Evolutionary conservation across 2,797 vertebrate genomes (phyloP).

Genomic region (Coccyzus lansbergi): DNA sequence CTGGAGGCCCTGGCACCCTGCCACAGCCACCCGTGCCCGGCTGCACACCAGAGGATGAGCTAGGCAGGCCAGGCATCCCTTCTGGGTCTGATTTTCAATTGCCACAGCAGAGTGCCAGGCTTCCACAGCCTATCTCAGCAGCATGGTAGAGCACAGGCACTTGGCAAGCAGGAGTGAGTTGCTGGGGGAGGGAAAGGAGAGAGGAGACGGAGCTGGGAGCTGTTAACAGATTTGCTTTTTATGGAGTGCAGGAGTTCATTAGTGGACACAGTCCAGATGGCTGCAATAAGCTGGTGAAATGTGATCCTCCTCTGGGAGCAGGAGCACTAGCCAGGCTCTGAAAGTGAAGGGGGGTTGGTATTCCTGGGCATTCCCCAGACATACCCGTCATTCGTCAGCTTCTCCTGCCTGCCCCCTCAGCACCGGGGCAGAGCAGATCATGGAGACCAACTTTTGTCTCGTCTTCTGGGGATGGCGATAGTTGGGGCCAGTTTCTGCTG

Average conservation of each 20-base stretch:
- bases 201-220: slow-evolving; percentile 59
- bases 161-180: slow-evolving; percentile 30
- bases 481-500: background rate
- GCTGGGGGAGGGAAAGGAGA: slow-evolving; percentile 3
- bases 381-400: slow-evolving; percentile 51
- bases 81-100: slow-evolving; percentile 15
- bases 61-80: accelerated
- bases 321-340: slow-evolving; percentile 1
- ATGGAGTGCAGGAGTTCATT: slow-evolving; percentile 78
- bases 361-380: slow-evolving; percentile 62
- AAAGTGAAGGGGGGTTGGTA: slow-evolving; percentile 61
- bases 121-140: slow-evolving; percentile 29
- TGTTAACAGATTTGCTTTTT: slow-evolving; percentile 78
- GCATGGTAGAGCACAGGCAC: background rate
- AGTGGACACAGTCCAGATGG: slow-evolving; percentile 78
- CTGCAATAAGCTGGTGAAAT: slow-evolving; percentile 76
- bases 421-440: background rate
- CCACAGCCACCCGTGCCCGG: background rate
- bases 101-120: background rate
- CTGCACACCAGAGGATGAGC: background rate
- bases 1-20: background rate
- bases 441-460: background rate
- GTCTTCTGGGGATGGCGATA: background rate
- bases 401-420: background rate
- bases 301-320: slow-evolving; percentile 66